Conservation (phyloP, 2,888 invertebrate genomes). For the Acrobasis suavella region DNA sequence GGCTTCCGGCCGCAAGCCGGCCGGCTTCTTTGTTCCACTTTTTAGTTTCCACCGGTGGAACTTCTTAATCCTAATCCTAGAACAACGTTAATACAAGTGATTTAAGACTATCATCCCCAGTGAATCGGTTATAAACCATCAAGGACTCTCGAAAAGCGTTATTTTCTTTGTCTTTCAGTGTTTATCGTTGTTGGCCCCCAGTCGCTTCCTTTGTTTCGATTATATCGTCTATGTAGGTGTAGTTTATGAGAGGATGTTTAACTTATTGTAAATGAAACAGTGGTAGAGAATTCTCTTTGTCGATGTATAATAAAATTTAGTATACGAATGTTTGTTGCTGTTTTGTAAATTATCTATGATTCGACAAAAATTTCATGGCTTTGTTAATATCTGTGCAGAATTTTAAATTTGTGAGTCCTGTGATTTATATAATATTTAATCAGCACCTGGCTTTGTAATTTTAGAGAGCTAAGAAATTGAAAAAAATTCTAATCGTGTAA, state of each 20-base stretch:
- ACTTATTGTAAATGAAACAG: slow-evolving; percentile 14
- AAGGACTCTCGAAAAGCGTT: slow-evolving; percentile 7
- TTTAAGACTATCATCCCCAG: slow-evolving; percentile 6
- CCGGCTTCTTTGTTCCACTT: slow-evolving; percentile 76
- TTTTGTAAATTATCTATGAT: slow-evolving; percentile 6
- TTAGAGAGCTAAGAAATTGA: too few species aligned
- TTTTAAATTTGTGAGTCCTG: neutral
- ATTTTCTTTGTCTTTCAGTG: slow-evolving; percentile 16
- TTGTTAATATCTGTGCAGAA: neutral
- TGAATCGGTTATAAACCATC: neutral
- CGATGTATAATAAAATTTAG: neutral
- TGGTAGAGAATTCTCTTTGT: neutral
- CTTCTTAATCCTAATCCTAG: slow-evolving; percentile 28
- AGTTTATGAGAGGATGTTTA: slow-evolving; percentile 11
- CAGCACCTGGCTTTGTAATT: too few species aligned
- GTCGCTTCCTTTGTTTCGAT: slow-evolving; percentile 17
- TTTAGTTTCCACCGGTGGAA: slow-evolving; percentile 40
- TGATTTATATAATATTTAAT: too few species aligned
- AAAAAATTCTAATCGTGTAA: too few species aligned
- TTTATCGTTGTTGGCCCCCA: slow-evolving; percentile 14
- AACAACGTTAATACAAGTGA: slow-evolving; percentile 37
- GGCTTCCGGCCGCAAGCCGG: slow-evolving; percentile 56
- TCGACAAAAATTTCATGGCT: neutral
- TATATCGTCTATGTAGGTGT: slow-evolving; percentile 10
- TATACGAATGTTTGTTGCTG: slow-evolving; percentile 17